Percentiles rank a stretch among this genome's conserved stretches.
phyloP scores from a whole-genome alignment of 2,888 invertebrate genomes.

The Tetrapedia diversipes region DNA sequence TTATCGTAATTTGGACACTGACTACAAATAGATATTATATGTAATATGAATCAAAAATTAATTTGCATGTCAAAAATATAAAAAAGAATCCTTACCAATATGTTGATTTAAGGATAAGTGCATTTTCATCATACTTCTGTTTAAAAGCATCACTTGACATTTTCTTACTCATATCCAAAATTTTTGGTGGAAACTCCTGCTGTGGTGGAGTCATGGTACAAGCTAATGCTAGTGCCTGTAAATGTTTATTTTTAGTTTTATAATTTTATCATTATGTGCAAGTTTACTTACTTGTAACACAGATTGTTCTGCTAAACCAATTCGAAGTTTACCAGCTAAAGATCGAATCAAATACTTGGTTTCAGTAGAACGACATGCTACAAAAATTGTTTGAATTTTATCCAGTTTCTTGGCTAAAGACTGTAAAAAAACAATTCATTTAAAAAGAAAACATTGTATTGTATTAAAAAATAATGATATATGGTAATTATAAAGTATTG shows the following conservation, averaged over 20 bases:
- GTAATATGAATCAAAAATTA: not conserved
- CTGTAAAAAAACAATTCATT: slow-evolving; percentile 82
- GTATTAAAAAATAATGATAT: too few species aligned
- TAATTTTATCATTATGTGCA: not conserved
- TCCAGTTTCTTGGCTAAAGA: slow-evolving; percentile 93
- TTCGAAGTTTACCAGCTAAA: slow-evolving; percentile 95
- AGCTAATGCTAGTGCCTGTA: slow-evolving; percentile 93
- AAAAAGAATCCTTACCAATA: slow-evolving; percentile 88
- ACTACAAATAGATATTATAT: slow-evolving; percentile 83
- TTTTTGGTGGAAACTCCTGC: slow-evolving; percentile 87
- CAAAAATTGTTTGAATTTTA: slow-evolving; percentile 95
- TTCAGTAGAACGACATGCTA: slow-evolving; percentile 94
- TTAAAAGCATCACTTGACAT: slow-evolving; percentile 89
- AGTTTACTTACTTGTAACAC: slow-evolving; percentile 85
- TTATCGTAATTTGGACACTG: slow-evolving; percentile 97
- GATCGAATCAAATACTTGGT: slow-evolving; percentile 95
- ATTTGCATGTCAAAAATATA: not conserved
- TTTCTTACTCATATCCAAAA: slow-evolving; percentile 87
- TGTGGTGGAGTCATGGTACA: slow-evolving; percentile 92
- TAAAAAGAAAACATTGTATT: not conserved
- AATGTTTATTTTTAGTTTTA: slow-evolving; percentile 34
- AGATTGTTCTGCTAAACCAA: slow-evolving; percentile 98
- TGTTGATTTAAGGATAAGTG: slow-evolving; percentile 93
- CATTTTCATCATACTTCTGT: slow-evolving; percentile 88
- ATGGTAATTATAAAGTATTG: too few species aligned